Evolutionary conservation across 2,797 vertebrate genomes (phyloP), one percentile per base, ranked within the genome.

Genomic region (Typhlichthys eigenmanni): DNA sequence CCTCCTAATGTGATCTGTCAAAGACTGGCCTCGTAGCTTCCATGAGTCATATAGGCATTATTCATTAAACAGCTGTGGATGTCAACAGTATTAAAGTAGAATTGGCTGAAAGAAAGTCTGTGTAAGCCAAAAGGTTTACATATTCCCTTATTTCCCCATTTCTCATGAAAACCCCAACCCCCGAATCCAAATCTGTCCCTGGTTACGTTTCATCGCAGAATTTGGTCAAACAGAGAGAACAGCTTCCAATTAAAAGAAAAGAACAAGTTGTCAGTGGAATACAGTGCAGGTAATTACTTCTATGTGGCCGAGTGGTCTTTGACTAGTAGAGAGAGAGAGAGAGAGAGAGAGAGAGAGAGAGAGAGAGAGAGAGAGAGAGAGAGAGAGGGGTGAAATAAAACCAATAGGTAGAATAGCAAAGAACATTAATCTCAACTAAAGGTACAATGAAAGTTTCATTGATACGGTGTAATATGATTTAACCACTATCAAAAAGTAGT

Each of bases 401-500:
- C 82, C 78, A 76, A 73, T 87, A 86, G 80, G 82, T 83, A 88
- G 83, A 88, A 91, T 83, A 89, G 80, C 85, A 85, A 86, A 90
- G 76, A 91, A 88, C 88, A 85, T 74, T 89, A 86, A 89, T 86
- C 85, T 92, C 90, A 92, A 89, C 84, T 85, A 72, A 85, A 91
- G 83, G 86, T 85, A 92, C 90, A 85, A 92, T 92, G 71, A 91
- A 77, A 78, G 65, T 85, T 89, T 87, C 90, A 85, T 84, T 87
- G 84, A 87, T 86, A 92, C 91, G 90, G 85, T 55, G 80, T 85
- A 62, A 86, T 93, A 85, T 92, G 86, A 95, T 89, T 88, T 58
- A 85, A 90, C 88, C 91, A 91, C 91, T 94, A 87, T 91, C 88
- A 92, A 93, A 94, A 93, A 85, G 89, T 91, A 91, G 90, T 93